Evolutionary conservation across 2,113 vertebrate species (phyloP).

Genomic region (Siniperca knerii): DNA sequence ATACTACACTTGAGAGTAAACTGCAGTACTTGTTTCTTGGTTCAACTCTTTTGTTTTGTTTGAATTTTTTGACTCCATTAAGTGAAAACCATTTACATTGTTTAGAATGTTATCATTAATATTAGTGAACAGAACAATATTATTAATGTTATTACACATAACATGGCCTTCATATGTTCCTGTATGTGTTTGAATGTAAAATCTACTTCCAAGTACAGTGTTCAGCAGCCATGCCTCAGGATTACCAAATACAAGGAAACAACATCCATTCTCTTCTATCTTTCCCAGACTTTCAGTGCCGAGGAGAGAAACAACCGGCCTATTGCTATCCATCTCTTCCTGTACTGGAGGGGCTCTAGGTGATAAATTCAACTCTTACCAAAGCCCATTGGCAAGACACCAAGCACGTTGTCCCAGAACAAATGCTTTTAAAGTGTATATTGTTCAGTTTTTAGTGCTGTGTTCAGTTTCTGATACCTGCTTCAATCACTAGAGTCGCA

Average conservation of each 20-base stretch:
- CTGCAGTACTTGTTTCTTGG: background rate
- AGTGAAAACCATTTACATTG: background rate
- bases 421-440: slow-evolving; percentile 73
- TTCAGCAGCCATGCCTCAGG: slow-evolving; percentile 31
- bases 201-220: background rate
- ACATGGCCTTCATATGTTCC: background rate
- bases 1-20: background rate
- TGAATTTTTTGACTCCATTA: background rate
- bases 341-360: slow-evolving; percentile 61
- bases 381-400: slow-evolving; percentile 72
- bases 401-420: slow-evolving; percentile 73
- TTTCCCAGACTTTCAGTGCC: slow-evolving; percentile 45
- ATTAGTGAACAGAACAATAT: background rate
- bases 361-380: slow-evolving; percentile 76
- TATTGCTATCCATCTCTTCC: slow-evolving; percentile 72
- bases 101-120: too few species aligned
- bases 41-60: background rate
- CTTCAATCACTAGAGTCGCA: slow-evolving; percentile 57
- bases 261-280: slow-evolving; percentile 59
- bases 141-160: background rate
- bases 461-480: slow-evolving; percentile 60
- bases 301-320: slow-evolving; percentile 62
- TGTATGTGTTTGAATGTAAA: slow-evolving; percentile 6
- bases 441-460: slow-evolving; percentile 67
- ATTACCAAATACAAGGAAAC: slow-evolving; percentile 47